These are phyloP conservation scores for Vollenhovia emeryi DNA, from an alignment of 1,140 invertebrate genomes.

Conservation along the genomic window DNA sequence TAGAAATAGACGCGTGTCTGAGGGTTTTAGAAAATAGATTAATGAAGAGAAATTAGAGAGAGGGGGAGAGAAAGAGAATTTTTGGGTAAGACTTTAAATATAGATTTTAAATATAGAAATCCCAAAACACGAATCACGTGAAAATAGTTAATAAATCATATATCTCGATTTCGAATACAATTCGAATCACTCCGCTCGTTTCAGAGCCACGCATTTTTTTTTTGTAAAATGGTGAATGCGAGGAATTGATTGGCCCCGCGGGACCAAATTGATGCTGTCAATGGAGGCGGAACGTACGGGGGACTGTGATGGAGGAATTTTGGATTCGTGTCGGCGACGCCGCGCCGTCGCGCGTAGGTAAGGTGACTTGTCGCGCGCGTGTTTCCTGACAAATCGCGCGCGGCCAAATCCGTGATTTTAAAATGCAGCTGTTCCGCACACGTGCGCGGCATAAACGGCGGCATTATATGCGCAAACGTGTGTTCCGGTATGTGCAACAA, in stretches of 20 bases:
- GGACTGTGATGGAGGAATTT: not conserved
- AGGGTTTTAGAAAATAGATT: not conserved
- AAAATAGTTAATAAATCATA: not conserved
- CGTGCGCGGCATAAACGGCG: slow-evolving; percentile 77
- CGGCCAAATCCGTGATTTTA: slow-evolving; percentile 76
- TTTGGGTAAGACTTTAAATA: not conserved
- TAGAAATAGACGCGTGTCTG: not conserved
- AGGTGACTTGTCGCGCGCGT: slow-evolving; percentile 47
- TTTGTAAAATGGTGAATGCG: slow-evolving; percentile 14
- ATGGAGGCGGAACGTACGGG: not conserved
- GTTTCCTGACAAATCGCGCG: slow-evolving; percentile 68
- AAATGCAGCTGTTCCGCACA: slow-evolving; percentile 79
- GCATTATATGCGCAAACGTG: slow-evolving; percentile 56
- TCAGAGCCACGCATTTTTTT: not conserved
- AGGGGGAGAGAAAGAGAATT: not conserved
- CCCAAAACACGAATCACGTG: not conserved
- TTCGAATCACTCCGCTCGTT: not conserved
- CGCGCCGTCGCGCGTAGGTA: slow-evolving; percentile 20
- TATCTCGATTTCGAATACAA: no score
- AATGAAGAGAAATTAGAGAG: not conserved
- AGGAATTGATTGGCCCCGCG: slow-evolving; percentile 59
- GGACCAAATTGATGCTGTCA: slow-evolving; percentile 60
- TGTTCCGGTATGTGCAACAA: not conserved
- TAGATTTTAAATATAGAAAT: not conserved
- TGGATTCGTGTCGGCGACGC: slow-evolving; percentile 38